Percentiles rank a stretch among this genome's conserved stretches.
Evolutionary conservation across 2,797 vertebrate genomes (phyloP).

Genomic region (Spheniscus humboldti): DNA sequence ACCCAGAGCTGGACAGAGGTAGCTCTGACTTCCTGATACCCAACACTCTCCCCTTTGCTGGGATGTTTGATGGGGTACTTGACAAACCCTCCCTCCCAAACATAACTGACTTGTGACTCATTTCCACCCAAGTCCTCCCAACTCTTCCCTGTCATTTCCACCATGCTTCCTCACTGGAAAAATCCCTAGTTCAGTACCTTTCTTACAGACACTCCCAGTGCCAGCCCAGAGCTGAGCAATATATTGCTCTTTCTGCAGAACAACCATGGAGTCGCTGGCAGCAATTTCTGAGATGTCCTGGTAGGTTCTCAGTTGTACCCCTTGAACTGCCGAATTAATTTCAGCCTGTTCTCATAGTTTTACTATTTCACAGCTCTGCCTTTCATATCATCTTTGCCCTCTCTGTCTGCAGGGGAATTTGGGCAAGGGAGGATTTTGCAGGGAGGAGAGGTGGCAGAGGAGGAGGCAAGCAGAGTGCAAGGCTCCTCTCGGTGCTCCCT

Average conservation of each 20-base stretch:
- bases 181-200: not conserved
- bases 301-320: not conserved
- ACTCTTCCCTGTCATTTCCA: not conserved
- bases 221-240: not conserved
- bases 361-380: not conserved
- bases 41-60: not conserved
- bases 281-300: not conserved
- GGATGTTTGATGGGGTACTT: not conserved
- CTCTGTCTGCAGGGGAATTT: not conserved
- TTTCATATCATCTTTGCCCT: not conserved
- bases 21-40: not conserved
- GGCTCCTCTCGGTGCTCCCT: not conserved
- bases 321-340: not conserved
- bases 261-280: not conserved
- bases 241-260: not conserved
- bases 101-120: not conserved
- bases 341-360: not conserved
- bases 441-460: not conserved
- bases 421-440: not conserved
- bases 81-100: not conserved
- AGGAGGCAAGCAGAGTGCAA: not conserved
- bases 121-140: not conserved
- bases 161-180: not conserved
- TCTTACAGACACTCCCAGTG: not conserved
- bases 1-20: not conserved